Base-by-base conservation (phyloP, 1,140 invertebrate genomes). In the Leptonema lineaticorne region DNA sequence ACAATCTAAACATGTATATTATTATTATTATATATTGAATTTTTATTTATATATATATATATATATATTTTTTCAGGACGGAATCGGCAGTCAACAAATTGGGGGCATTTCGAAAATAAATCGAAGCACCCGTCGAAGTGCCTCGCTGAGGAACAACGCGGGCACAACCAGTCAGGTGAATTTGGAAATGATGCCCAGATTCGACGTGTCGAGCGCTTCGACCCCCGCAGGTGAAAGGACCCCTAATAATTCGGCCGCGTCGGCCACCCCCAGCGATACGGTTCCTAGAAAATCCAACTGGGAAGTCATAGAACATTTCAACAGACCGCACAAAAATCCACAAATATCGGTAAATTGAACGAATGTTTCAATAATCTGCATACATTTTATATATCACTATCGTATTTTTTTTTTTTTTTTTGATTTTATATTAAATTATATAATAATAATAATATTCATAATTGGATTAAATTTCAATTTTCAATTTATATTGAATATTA, bases 231-330 rank as follows among this genome's bases (percentile, higher is more conserved):
- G 53, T 74, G 11, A 75, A 28, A 80, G 78, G 22, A 80, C 81
- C 57, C 77, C 84, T 48, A 83, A 84, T 75, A 90, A 90, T 78
- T 90, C 89, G 72, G 24, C 20, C 7, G 24, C 30, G 7, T 62
- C 67, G 5, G 20, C 26, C 75, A 14, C 71, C 63, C 81, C 77
- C n/a, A 77, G 78, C 29, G 81, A 82, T 33, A 79, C 81, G 58
- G 27, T 46, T 29, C 77, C 85, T 48, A 83, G 84, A 75, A 90
- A 90, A 77, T 90, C 89, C 74, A 91, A 91, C 78, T 91, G 90
- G 90, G 88, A 91, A 76, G 90, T 91, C 65, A 91, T 91, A 75
- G 89, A 91, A 78, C 90, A 91, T 76, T 91, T 88, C 76, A 85
- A 83, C 71, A 82, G 82, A 28, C 84, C 83, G 45, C 79, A 78